Evolutionary conservation across 2,888 invertebrate genomes (phyloP).

Genomic region (Agrochola circellaris): DNA sequence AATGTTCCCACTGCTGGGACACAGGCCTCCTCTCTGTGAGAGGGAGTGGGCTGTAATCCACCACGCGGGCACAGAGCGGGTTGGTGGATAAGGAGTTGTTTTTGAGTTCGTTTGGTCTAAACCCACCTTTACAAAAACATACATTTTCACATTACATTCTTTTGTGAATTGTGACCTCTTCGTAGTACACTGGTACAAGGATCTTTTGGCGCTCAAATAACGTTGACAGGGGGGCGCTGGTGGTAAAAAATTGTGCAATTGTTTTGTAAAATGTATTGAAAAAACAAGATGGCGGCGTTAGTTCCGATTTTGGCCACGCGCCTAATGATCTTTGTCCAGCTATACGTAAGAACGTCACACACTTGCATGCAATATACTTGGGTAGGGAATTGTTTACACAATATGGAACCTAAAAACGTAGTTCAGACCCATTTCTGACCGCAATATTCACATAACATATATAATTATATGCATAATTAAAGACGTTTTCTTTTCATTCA

Average conservation of each 20-base stretch:
- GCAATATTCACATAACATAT: slow-evolving; percentile 22
- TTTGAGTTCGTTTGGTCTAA: too few species aligned
- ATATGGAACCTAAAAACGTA: slow-evolving; percentile 13
- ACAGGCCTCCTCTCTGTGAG: too few species aligned
- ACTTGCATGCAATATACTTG: neutral
- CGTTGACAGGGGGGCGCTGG: too few species aligned
- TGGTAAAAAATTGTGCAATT: neutral
- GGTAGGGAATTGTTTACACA: neutral
- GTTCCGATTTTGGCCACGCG: neutral
- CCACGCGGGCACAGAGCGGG: too few species aligned
- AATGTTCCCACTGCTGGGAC: too few species aligned
- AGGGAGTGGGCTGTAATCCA: too few species aligned
- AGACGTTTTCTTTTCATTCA: slow-evolving; percentile 12
- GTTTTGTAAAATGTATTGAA: neutral
- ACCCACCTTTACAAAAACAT: too few species aligned
- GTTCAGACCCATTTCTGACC: slow-evolving; percentile 13
- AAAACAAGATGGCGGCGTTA: neutral
- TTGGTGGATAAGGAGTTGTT: too few species aligned
- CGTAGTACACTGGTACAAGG: neutral
- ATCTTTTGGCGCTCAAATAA: neutral
- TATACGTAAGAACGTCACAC: neutral
- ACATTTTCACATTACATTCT: neutral
- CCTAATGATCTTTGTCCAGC: neutral
- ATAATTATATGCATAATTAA: slow-evolving; percentile 17
- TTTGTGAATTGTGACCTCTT: neutral